A percentile compares a stretch with the other conserved stretches of the same genome.
These are phyloP conservation scores for Enteromius paludinosus DNA, from an alignment of 2,797 vertebrate genomes.

Conservation along the genomic window DNA sequence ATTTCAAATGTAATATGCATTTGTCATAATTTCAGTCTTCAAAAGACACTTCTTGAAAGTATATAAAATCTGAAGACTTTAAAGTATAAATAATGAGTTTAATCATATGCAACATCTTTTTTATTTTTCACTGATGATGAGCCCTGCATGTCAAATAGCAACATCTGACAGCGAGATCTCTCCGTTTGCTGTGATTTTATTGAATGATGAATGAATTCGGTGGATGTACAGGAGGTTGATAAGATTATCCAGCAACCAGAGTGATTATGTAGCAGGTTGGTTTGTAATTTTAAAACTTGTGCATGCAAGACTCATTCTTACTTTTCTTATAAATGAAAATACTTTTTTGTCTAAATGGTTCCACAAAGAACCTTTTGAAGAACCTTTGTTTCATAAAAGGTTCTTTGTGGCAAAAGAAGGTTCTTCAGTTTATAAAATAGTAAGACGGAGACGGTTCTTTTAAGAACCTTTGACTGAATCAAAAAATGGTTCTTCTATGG, in stretches of 20 bases:
- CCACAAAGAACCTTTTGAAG: too few species aligned
- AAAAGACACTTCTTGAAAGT: not conserved
- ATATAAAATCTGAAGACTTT: constrained; percentile 3
- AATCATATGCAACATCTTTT: not conserved
- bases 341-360: too few species aligned
- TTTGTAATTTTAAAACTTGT: not conserved
- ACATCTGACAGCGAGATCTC: not conserved
- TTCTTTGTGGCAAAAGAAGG: too few species aligned
- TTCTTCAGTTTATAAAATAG: too few species aligned
- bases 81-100: not conserved
- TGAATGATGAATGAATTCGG: not conserved
- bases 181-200: not conserved
- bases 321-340: not conserved
- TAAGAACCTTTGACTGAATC: too few species aligned
- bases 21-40: not conserved
- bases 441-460: too few species aligned
- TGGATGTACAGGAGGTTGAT: not conserved
- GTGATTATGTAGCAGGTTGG: not conserved
- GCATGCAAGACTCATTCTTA: not conserved
- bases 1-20: not conserved
- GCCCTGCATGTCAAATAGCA: not conserved
- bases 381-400: too few species aligned
- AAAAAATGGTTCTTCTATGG: too few species aligned
- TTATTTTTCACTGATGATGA: not conserved
- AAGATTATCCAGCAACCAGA: not conserved